phyloP scores from a whole-genome alignment of 1,140 invertebrate genomes.

The Ips typographus region DNA sequence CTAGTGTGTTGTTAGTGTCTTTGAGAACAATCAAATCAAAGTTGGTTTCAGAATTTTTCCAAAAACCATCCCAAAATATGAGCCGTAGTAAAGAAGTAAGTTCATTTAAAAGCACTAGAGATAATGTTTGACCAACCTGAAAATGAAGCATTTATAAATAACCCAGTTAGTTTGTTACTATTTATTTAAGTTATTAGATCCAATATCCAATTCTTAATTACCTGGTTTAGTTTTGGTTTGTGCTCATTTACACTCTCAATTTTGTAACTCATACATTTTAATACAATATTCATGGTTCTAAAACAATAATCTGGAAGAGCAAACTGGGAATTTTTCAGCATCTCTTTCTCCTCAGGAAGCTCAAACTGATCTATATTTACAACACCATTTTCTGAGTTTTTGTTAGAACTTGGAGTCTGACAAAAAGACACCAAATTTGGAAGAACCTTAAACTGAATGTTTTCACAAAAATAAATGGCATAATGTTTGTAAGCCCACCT shows the following conservation, averaged over 20 bases:
- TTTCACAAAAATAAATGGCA: neutral
- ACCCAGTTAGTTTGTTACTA: too few species aligned
- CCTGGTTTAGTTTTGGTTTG: constrained; percentile 38
- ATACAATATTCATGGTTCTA: constrained; percentile 51
- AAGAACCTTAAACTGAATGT: constrained; percentile 17
- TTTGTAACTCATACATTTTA: constrained; percentile 49
- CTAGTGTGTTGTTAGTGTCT: constrained; percentile 44
- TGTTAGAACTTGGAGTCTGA: constrained; percentile 4
- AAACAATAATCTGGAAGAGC: constrained; percentile 57
- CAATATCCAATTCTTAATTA: constrained; percentile 3
- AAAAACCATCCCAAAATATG: constrained; percentile 38
- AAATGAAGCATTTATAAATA: constrained; percentile 12
- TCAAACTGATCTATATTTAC: constrained; percentile 21
- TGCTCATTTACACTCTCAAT: constrained; percentile 33
- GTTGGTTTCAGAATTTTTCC: constrained; percentile 30
- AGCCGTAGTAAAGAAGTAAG: constrained; percentile 42
- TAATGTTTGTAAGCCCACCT: constrained; percentile 16
- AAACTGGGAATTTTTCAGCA: constrained; percentile 50
- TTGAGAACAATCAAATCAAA: constrained; percentile 35
- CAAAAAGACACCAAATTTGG: constrained; percentile 11
- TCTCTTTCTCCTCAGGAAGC: constrained; percentile 48
- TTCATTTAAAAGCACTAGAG: constrained; percentile 43
- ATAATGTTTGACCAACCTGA: constrained; percentile 46
- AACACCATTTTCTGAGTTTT: neutral
- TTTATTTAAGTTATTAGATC: too few species aligned